phyloP scores from a whole-genome alignment of 2,797 vertebrate species.

The Lacerta viridis region DNA sequence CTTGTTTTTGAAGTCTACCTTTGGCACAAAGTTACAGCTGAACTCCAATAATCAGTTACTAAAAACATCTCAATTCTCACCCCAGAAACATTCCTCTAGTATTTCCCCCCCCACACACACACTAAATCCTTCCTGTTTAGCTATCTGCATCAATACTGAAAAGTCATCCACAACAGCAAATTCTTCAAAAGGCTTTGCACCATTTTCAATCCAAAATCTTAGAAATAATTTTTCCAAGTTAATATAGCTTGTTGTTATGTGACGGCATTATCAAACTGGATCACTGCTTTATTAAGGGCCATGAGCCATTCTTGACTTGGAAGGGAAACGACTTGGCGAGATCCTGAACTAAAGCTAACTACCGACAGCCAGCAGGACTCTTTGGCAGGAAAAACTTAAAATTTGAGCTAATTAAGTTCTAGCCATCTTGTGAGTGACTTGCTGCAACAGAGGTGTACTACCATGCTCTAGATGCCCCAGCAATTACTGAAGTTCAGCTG shows the following conservation, averaged over 20 bases:
- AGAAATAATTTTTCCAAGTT: background rate
- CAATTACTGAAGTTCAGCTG: constrained; percentile 30
- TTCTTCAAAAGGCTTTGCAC: background rate
- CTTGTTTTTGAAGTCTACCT: background rate
- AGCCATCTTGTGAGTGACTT: background rate
- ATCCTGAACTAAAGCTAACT: background rate
- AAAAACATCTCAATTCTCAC: background rate
- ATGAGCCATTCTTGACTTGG: background rate
- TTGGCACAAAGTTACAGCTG: constrained; percentile 32
- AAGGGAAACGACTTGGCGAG: no score
- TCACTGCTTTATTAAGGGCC: background rate
- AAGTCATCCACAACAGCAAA: background rate
- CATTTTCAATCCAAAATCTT: background rate
- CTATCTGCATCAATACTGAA: background rate
- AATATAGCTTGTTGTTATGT: background rate
- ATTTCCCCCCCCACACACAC: no score
- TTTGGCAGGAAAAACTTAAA: background rate
- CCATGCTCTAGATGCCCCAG: no score
- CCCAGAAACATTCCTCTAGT: background rate
- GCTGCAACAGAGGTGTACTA: background rate
- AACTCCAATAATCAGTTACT: constrained; percentile 23
- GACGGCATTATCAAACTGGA: background rate
- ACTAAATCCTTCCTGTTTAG: background rate
- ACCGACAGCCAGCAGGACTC: background rate
- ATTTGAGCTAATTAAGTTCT: background rate